Base-by-base conservation (phyloP, 2,113 vertebrate species). In the Hylia prasina region DNA sequence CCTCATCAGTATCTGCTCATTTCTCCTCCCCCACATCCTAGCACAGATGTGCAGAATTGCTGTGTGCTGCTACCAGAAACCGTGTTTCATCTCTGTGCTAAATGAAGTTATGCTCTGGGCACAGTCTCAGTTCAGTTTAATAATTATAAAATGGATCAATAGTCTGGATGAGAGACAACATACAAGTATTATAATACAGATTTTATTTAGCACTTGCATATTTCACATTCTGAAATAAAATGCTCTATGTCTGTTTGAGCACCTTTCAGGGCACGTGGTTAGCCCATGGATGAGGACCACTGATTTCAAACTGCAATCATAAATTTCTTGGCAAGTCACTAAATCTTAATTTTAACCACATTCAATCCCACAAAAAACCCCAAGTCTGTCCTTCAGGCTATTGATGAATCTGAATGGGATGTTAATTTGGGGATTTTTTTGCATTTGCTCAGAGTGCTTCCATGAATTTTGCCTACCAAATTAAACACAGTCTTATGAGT, bases 281-380 rank as follows among this genome's bases (percentile, higher is more conserved):
- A 91, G 72, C 61, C 20, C 1, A 0, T 0, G 0, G 33, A 33
- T 44, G 22, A 78, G 27, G 56, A 58, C 7, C 70, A 82, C 30
- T 65, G 44, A 79, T 81, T 96, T 85, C 61, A 80, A 83, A 90
- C 39, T n/a, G 30, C 24, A 77, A 6, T 65, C 31, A 40, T 50
- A 57, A 48, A 73, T 83, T 94, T 78, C 33, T 64, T 71, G 51
- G 21, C 27, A 78, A 80, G 19, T 14, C 77, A 28, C 21, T 93
- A 82, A 87, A 78, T 83, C 47, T 56, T 78, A 51, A 82, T 66
- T 91, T 80, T 82, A 69, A 69, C 89, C 47, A 75, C 47, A 66
- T 66, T 73, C 60, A 66, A 5, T 68, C 24, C 27, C 23, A 58
- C 23, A 65, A 81, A 81, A 57, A 37, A 6, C 2, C 19, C 30